phyloP scores from a whole-genome alignment of 2,113 vertebrate species.

The Gnathochromis pfefferi region DNA sequence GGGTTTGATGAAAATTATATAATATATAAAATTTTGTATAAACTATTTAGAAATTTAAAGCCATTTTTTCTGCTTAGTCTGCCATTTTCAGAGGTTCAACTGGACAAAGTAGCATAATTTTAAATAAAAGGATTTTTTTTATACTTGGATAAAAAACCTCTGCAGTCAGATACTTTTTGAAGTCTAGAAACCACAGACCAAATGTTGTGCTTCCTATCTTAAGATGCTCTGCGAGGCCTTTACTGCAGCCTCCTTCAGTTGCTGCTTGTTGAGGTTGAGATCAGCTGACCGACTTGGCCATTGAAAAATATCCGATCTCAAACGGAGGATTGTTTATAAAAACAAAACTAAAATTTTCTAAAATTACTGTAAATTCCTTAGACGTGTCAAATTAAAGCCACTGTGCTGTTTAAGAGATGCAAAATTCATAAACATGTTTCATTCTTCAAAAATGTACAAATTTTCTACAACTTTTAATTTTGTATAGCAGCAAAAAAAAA shows the following conservation, averaged over 20 bases:
- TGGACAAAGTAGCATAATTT: accelerated
- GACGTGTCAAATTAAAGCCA: not conserved
- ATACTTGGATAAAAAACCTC: not conserved
- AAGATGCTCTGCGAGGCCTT: not conserved
- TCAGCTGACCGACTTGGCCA: not conserved
- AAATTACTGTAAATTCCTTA: not conserved
- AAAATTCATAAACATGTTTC: not conserved
- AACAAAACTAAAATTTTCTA: not conserved
- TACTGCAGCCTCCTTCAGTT: not conserved
- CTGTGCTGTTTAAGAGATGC: not conserved
- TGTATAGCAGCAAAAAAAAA: not conserved
- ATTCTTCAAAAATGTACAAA: not conserved
- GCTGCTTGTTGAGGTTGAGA: not conserved
- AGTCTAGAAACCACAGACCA: not conserved
- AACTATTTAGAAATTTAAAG: not conserved
- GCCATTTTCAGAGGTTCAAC: not conserved
- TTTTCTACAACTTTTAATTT: not conserved
- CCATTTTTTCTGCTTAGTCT: not conserved
- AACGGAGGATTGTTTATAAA: not conserved
- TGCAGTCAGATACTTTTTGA: not conserved
- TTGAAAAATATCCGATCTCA: not conserved
- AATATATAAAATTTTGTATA: not conserved
- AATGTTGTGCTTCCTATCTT: not conserved
- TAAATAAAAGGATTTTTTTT: not conserved
- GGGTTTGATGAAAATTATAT: not conserved